Evolutionary conservation across 2,113 vertebrate genomes (phyloP).

Genomic region (Strigops habroptila): DNA sequence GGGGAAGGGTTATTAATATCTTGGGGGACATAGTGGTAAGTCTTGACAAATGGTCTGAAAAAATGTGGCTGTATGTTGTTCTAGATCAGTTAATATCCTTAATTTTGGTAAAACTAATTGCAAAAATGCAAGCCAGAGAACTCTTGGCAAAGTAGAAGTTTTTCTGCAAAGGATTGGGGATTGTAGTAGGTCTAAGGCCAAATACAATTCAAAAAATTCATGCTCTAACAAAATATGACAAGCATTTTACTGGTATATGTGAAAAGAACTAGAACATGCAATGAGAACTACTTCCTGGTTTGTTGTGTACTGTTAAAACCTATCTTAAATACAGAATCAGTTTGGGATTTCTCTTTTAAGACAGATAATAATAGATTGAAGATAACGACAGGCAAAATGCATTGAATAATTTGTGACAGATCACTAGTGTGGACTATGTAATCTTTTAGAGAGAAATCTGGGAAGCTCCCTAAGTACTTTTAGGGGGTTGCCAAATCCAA

Average conservation of each 20-base stretch:
- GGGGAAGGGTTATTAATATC: background rate
- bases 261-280: background rate
- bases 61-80: background rate
- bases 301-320: background rate
- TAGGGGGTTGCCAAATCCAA: background rate
- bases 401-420: background rate
- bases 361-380: background rate
- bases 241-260: fast-evolving
- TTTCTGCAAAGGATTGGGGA: background rate
- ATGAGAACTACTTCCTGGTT: background rate
- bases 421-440: background rate
- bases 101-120: background rate
- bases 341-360: background rate
- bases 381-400: background rate
- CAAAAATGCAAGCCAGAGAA: background rate
- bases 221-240: background rate
- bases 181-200: background rate
- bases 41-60: background rate
- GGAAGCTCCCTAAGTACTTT: fast-evolving
- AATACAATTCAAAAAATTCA: background rate
- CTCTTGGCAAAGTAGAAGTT: background rate
- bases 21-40: fast-evolving
- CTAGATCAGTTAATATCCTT: background rate
- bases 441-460: background rate
- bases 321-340: background rate